Evolutionary conservation across 2,888 invertebrate species (phyloP).

Genomic region (Meganola albula): DNA sequence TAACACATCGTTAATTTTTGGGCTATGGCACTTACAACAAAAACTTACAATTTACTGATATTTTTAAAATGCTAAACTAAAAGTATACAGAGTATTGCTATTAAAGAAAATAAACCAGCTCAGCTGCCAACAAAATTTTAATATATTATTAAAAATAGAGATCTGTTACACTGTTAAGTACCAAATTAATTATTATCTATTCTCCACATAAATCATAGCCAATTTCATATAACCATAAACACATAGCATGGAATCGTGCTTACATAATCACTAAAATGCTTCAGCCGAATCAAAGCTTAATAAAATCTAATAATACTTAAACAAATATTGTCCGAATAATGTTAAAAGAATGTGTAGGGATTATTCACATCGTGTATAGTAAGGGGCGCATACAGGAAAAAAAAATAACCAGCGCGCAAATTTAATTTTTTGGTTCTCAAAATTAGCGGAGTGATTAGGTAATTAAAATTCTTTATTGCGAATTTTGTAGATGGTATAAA

Average conservation of each 20-base stretch:
- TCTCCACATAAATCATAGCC: constrained; percentile 15
- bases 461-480: too few relatives aligned
- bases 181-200: constrained; percentile 8
- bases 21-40: constrained; percentile 24
- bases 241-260: constrained; percentile 8
- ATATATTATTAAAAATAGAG: constrained; percentile 16
- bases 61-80: constrained; percentile 13
- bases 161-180: constrained; percentile 10
- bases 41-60: constrained; percentile 9
- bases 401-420: too few relatives aligned
- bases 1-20: constrained; percentile 14
- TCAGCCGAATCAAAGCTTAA: too few relatives aligned
- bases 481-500: too few relatives aligned
- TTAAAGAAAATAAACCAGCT: constrained; percentile 20
- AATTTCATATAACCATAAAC: constrained; percentile 10
- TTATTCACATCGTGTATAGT: too few relatives aligned
- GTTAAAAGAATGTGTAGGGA: too few relatives aligned
- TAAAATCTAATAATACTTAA: too few relatives aligned
- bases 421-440: too few relatives aligned
- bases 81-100: constrained; percentile 4
- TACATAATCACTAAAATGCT: too few relatives aligned
- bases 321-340: too few relatives aligned
- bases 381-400: too few relatives aligned
- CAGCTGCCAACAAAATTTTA: constrained; percentile 21
- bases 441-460: too few relatives aligned